A percentile compares a stretch with the other conserved stretches of the same genome.
Evolutionary conservation across 1,140 invertebrate genomes (phyloP).

Genomic region (Zelostemma sp.): DNA sequence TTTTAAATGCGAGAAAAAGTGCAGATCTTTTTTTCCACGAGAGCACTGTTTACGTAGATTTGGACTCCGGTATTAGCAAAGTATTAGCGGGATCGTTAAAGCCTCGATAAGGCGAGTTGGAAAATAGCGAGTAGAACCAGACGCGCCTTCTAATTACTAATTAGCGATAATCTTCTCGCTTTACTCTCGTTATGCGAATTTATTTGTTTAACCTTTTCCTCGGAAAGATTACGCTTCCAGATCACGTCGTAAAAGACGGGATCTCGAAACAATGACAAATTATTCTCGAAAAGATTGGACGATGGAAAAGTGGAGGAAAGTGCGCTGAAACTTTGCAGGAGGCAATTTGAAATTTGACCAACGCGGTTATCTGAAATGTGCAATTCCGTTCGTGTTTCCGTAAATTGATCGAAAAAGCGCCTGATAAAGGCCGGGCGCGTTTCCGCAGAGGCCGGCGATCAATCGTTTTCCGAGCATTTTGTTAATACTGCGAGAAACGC

Average conservation of each 20-base stretch:
- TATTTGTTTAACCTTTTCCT: no score
- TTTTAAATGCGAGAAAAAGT: no score
- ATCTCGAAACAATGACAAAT: no score
- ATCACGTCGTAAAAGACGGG: no score
- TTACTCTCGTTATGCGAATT: no score
- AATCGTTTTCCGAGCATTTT: constrained; percentile 10
- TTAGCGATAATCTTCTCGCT: background rate
- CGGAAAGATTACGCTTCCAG: no score
- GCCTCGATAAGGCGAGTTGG: constrained; percentile 23
- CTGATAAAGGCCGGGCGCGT: background rate
- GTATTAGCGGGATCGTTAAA: background rate
- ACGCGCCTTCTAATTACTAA: constrained; percentile 14
- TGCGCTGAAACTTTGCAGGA: no score
- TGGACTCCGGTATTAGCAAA: background rate
- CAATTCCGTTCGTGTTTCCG: background rate
- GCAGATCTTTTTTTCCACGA: no score
- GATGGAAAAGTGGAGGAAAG: no score
- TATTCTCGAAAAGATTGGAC: no score
- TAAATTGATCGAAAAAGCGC: background rate
- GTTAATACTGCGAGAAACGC: constrained; percentile 6
- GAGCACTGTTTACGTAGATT: background rate
- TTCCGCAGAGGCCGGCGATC: background rate
- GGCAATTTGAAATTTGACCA: no score
- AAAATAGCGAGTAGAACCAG: constrained; percentile 22
- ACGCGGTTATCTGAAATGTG: no score